Percentiles rank a stretch among this genome's conserved stretches.
These are phyloP conservation scores for Typhlichthys subterraneus DNA, from an alignment of 2,797 vertebrate genomes.

Conservation along the genomic window DNA sequence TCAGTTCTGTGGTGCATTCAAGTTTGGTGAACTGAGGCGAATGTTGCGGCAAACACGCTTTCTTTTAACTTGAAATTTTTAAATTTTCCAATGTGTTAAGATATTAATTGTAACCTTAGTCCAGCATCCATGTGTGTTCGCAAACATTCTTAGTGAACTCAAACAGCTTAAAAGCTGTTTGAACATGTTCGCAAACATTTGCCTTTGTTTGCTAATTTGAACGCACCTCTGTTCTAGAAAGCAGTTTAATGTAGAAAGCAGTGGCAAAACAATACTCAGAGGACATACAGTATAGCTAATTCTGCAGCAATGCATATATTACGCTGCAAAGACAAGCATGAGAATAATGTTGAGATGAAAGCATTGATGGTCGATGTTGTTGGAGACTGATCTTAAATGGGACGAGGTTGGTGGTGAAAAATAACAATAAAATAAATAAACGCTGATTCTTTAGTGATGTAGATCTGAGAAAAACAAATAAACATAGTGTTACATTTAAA, in stretches of 20 bases:
- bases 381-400: constrained; percentile 36
- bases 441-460: constrained; percentile 54
- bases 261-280: constrained; percentile 39
- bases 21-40: no score
- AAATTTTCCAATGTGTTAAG: no score
- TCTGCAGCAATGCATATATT: constrained; percentile 58
- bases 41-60: no score
- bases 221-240: constrained; percentile 29
- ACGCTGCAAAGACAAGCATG: constrained; percentile 36
- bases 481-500: constrained; percentile 6
- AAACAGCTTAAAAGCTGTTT: no score
- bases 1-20: constrained; percentile 6
- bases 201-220: no score
- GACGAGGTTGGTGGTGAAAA: constrained; percentile 26
- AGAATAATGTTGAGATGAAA: constrained; percentile 8
- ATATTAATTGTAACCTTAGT: no score
- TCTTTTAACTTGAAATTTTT: no score
- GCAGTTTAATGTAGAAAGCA: constrained; percentile 58
- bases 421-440: constrained; percentile 39
- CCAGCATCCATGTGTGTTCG: no score
- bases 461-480: constrained; percentile 28
- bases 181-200: no score
- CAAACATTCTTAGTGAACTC: no score
- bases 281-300: constrained; percentile 37
- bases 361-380: constrained; percentile 15